phyloP scores from a whole-genome alignment of 2,113 vertebrate species.

The Thryonomys swinderianus region DNA sequence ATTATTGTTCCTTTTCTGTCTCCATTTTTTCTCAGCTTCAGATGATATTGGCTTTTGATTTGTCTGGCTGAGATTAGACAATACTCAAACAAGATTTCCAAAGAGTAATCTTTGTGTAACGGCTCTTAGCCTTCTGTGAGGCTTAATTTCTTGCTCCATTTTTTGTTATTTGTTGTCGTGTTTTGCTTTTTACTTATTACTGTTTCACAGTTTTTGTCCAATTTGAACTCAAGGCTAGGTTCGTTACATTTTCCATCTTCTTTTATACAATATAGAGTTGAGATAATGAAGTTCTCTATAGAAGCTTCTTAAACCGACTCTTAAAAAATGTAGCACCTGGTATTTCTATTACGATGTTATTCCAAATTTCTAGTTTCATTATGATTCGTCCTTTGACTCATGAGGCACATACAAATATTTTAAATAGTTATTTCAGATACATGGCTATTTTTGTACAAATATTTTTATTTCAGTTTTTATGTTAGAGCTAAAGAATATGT shows the following conservation, averaged over 20 bases:
- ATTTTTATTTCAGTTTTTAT: conserved; percentile 41
- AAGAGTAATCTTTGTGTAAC: neutral
- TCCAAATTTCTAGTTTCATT: conserved; percentile 1
- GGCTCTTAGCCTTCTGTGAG: neutral
- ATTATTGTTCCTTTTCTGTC: neutral
- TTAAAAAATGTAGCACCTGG: neutral
- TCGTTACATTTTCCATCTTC: neutral
- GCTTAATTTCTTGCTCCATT: neutral
- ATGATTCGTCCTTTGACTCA: neutral
- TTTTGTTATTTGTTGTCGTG: neutral
- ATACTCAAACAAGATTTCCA: neutral
- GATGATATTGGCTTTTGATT: neutral
- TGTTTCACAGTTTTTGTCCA: neutral
- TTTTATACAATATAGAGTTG: neutral
- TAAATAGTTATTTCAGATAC: neutral
- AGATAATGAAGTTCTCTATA: neutral
- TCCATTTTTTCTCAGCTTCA: neutral
- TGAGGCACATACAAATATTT: neutral
- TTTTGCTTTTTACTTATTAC: neutral
- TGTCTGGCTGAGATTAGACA: neutral
- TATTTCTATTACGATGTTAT: neutral
- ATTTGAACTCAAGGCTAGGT: neutral
- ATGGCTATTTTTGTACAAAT: neutral
- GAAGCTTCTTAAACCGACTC: neutral
- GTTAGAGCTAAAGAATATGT: neutral